Percentiles rank a stretch among this genome's conserved stretches.
Conservation (phyloP, 1,140 invertebrate species). For the Drosophila takahashii region DNA sequence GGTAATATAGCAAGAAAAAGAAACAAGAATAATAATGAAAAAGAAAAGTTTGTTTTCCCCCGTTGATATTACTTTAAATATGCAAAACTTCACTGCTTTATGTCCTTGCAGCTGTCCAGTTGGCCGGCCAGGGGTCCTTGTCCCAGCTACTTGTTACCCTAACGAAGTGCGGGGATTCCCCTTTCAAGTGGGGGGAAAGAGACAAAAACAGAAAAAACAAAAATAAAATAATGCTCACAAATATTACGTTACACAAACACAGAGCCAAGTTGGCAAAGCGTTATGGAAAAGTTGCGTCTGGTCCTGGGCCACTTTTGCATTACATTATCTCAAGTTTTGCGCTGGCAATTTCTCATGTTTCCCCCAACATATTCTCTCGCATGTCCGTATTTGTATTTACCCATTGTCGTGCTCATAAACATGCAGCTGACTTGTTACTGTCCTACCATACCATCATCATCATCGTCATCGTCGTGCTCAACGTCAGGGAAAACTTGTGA, state of each 20-base stretch:
- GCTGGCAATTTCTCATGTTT: conserved; percentile 73
- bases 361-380: conserved; percentile 22
- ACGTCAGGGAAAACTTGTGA: conserved; percentile 33
- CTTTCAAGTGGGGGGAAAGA: conserved; percentile 22
- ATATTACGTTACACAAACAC: conserved; percentile 41
- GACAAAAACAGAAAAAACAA: conserved; percentile 12
- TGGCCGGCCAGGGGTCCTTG: conserved; percentile 34
- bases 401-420: conserved; percentile 58
- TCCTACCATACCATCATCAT: conserved; percentile 19
- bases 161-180: conserved; percentile 48
- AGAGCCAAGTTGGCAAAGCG: conserved; percentile 45
- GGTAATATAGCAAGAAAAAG: conserved; percentile 42
- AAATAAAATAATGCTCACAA: conserved; percentile 47
- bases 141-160: conserved; percentile 23
- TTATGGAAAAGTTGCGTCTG: conserved; percentile 61
- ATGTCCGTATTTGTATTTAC: conserved; percentile 48
- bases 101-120: conserved; percentile 58
- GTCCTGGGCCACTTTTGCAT: conserved; percentile 70
- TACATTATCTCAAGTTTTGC: conserved; percentile 77
- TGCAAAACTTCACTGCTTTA: conserved; percentile 66
- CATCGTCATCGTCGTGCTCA: conserved; percentile 22
- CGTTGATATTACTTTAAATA: conserved; percentile 64
- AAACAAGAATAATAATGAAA: conserved; percentile 47
- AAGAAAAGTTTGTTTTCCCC: conserved; percentile 46
- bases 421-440: conserved; percentile 49